Percentiles rank a stretch among this genome's conserved stretches.
Conservation (phyloP, 1,140 invertebrate genomes). For the Drosophila nasuta region DNA sequence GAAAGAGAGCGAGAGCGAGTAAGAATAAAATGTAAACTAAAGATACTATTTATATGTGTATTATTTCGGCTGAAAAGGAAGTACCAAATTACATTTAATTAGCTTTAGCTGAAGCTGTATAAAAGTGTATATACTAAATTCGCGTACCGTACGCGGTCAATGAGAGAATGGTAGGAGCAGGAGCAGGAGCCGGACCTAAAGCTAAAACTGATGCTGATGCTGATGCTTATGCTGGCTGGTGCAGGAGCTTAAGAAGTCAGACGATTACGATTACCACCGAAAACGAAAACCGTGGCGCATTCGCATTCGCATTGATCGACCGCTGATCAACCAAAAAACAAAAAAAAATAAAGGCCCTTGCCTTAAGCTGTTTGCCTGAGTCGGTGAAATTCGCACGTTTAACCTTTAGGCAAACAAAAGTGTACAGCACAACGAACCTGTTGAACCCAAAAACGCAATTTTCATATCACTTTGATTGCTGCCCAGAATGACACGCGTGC, state of each 20-base stretch:
- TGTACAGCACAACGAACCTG: conserved; percentile 69
- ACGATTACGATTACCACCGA: conserved; percentile 76
- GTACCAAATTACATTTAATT: conserved; percentile 85
- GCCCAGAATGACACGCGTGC: conserved; percentile 79
- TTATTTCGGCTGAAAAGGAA: conserved; percentile 84
- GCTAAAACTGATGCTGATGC: conserved; percentile 31
- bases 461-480: conserved; percentile 84
- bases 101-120: conserved; percentile 57
- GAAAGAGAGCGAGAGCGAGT: conserved; percentile 9
- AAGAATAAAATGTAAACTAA: conserved; percentile 78
- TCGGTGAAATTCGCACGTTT: conserved; percentile 84
- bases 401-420: conserved; percentile 78
- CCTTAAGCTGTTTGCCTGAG: conserved; percentile 35
- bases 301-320: conserved; percentile 52
- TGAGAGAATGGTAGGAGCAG: conserved; percentile 37
- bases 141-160: conserved; percentile 70
- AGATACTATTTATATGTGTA: conserved; percentile 83
- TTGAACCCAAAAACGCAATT: conserved; percentile 81
- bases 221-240: conserved; percentile 47
- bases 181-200: conserved; percentile 55
- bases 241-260: conserved; percentile 73
- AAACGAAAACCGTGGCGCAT: conserved; percentile 56
- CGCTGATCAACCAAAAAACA: conserved; percentile 37
- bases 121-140: conserved; percentile 58
- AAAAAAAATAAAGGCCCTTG: conserved; percentile 25